These are phyloP conservation scores for Ciconia nigra DNA, from an alignment of 2,797 vertebrate genomes.

Conservation along the genomic window DNA sequence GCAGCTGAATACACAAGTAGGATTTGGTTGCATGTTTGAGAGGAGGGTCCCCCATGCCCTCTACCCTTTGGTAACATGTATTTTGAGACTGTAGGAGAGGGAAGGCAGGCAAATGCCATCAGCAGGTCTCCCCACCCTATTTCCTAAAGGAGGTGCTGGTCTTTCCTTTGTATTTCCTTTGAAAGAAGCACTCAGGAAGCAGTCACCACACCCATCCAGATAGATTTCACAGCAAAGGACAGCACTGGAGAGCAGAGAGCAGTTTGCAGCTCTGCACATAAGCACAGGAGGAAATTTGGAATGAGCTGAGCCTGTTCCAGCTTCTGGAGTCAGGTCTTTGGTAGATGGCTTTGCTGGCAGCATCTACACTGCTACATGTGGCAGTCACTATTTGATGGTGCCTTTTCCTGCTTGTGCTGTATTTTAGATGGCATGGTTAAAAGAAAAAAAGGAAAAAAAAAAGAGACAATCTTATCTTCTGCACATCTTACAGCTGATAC, in stretches of 20 bases:
- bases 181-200: neutral
- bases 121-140: rapidly evolving
- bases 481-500: neutral
- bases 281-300: neutral
- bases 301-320: neutral
- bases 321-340: neutral
- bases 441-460: neutral
- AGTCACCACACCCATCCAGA: neutral
- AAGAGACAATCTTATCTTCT: neutral
- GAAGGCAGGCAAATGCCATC: neutral
- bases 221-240: neutral
- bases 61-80: neutral
- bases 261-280: neutral
- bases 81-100: neutral
- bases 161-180: neutral
- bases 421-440: neutral
- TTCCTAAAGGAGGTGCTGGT: rapidly evolving
- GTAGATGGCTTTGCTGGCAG: neutral
- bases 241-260: rapidly evolving
- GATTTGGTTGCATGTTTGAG: neutral
- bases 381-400: neutral
- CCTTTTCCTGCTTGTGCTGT: neutral
- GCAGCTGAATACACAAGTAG: neutral
- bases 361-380: no score
- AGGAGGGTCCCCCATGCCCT: neutral